These are phyloP conservation scores for Euzophera pinguis DNA, from an alignment of 2,888 invertebrate genomes.

Conservation along the genomic window DNA sequence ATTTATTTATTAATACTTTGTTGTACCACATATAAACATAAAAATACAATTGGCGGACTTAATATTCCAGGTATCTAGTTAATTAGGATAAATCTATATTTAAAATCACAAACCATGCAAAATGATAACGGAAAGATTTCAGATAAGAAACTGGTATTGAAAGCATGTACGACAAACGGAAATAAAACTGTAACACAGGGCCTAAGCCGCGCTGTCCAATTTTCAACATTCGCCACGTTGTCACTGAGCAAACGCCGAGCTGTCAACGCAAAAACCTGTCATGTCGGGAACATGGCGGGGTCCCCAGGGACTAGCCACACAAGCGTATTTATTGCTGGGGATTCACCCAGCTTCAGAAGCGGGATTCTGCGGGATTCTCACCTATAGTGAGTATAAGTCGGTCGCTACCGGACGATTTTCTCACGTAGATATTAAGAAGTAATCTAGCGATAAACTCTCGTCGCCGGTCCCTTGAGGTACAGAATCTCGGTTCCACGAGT, in stretches of 20 bases:
- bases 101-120: too few relatives aligned
- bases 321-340: constrained; percentile 7
- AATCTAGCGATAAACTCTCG: constrained; percentile 7
- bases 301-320: constrained; percentile 3
- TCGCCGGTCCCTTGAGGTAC: not conserved
- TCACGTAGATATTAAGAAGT: constrained; percentile 9
- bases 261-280: constrained; percentile 7
- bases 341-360: not conserved
- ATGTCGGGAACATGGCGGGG: constrained; percentile 3
- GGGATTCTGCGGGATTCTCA: not conserved
- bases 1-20: too few relatives aligned
- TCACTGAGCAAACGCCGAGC: constrained; percentile 4
- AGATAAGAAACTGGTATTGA: too few relatives aligned
- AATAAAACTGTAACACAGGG: not conserved
- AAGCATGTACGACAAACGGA: not conserved
- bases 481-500: not conserved
- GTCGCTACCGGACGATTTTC: not conserved
- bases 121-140: too few relatives aligned
- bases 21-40: too few relatives aligned
- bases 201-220: constrained; percentile 4
- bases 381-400: constrained; percentile 3
- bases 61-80: too few relatives aligned
- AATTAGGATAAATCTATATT: too few relatives aligned
- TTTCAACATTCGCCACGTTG: not conserved
- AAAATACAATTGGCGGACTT: too few relatives aligned